phyloP scores from a whole-genome alignment of 2,888 invertebrate genomes.

The Ennomos fuscantarius region DNA sequence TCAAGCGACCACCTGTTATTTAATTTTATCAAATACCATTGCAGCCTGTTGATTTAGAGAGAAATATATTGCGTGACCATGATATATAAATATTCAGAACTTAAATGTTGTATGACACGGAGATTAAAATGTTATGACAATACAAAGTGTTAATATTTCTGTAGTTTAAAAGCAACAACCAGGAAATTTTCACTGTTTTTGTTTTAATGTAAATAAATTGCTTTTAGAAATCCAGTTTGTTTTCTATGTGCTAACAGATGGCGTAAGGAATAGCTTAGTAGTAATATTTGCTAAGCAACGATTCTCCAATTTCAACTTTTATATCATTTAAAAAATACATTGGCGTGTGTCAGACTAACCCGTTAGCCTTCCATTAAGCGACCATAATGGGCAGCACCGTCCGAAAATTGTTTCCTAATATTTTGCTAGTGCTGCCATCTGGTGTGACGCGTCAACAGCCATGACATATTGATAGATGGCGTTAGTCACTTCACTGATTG shows the following conservation, averaged over 20 bases:
- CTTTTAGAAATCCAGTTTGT: too few species aligned
- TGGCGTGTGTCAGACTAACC: constrained; percentile 16
- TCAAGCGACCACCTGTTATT: constrained; percentile 31
- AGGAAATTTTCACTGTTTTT: too few species aligned
- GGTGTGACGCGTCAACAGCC: constrained; percentile 62
- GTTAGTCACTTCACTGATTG: constrained; percentile 76
- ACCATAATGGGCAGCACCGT: constrained; percentile 48
- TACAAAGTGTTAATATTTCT: too few species aligned
- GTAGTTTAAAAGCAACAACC: too few species aligned
- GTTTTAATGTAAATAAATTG: too few species aligned
- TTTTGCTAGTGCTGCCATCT: constrained; percentile 76
- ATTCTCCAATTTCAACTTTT: neutral
- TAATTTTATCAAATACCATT: constrained; percentile 35
- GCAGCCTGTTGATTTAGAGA: constrained; percentile 19
- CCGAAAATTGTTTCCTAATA: constrained; percentile 79
- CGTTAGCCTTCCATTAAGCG: constrained; percentile 28
- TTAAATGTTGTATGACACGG: too few species aligned
- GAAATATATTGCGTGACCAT: neutral
- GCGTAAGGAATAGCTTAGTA: neutral
- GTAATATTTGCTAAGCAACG: neutral
- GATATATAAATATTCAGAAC: too few species aligned
- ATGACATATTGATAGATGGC: constrained; percentile 82
- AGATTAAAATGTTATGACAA: too few species aligned
- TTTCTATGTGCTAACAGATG: neutral
- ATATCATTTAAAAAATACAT: neutral